phyloP scores from a whole-genome alignment of 2,113 vertebrate species.

The Noturus placidus region DNA sequence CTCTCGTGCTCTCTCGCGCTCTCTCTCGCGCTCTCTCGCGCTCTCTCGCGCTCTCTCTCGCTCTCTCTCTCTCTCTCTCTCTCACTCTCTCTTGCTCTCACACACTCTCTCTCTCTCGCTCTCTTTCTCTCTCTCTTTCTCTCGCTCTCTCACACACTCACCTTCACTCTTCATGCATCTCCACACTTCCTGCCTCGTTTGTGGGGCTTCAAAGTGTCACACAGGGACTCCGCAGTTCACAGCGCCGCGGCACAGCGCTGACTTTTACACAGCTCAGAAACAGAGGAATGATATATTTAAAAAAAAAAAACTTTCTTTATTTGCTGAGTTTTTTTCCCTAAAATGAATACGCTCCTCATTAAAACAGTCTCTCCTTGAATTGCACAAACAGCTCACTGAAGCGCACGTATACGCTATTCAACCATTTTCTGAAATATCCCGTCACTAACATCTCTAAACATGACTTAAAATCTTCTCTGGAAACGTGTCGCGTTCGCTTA shows the following conservation, averaged over 20 bases:
- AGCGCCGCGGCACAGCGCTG: background rate
- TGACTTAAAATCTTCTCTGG: background rate
- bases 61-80: background rate
- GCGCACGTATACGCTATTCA: background rate
- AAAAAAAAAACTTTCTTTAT: background rate
- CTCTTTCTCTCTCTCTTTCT: background rate
- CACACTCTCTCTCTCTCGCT: background rate
- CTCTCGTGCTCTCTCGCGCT: background rate
- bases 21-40: background rate
- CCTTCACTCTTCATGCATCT: background rate
- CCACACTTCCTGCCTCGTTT: background rate
- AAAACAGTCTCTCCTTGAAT: background rate
- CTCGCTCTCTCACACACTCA: background rate
- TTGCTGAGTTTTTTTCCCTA: background rate
- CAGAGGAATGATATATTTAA: background rate
- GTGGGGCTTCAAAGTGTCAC: slow-evolving; percentile 2
- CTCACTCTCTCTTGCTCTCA: too few relatives aligned
- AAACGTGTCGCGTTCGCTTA: background rate
- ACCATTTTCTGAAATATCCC: too few relatives aligned
- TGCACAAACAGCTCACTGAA: background rate
- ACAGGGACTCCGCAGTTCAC: background rate
- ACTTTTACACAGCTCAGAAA: background rate
- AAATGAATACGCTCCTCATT: background rate
- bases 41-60: background rate
- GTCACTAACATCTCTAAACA: background rate